Evolutionary conservation across 1,140 invertebrate genomes (phyloP).

Genomic region (Drosophila tsacasi): DNA sequence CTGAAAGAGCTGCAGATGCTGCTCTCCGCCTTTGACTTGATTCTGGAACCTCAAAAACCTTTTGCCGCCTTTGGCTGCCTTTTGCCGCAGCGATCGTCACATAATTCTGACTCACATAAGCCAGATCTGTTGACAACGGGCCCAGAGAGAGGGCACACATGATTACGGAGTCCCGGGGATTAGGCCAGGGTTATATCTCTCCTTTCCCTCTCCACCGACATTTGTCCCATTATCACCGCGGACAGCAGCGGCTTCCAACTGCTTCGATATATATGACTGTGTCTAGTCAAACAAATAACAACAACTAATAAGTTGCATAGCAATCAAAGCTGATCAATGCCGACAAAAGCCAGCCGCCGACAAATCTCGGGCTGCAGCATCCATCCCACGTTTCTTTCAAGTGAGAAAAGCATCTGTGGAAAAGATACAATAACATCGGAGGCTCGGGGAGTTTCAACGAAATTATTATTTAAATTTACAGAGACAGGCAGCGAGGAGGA

Average conservation of each 20-base stretch:
- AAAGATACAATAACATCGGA: slow-evolving; percentile 39
- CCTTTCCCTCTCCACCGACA: slow-evolving; percentile 59
- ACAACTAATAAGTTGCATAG: slow-evolving; percentile 81
- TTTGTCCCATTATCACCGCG: slow-evolving; percentile 81
- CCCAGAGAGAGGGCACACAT: slow-evolving; percentile 62
- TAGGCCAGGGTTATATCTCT: slow-evolving; percentile 65
- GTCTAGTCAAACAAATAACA: slow-evolving; percentile 84
- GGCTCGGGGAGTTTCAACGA: slow-evolving; percentile 9
- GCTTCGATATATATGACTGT: slow-evolving; percentile 74
- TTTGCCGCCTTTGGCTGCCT: slow-evolving; percentile 50
- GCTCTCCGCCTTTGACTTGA: background rate
- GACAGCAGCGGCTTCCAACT: slow-evolving; percentile 81
- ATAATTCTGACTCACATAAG: slow-evolving; percentile 84
- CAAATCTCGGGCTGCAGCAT: slow-evolving; percentile 1
- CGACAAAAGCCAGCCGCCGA: slow-evolving; percentile 65
- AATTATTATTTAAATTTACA: slow-evolving; percentile 81
- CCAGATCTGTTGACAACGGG: slow-evolving; percentile 80
- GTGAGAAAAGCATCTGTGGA: slow-evolving; percentile 59
- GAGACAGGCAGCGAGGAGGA: slow-evolving; percentile 51
- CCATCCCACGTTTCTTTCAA: slow-evolving; percentile 41
- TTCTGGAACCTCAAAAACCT: slow-evolving; percentile 65
- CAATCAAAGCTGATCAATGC: slow-evolving; percentile 74
- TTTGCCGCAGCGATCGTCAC: slow-evolving; percentile 71
- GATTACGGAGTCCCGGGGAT: slow-evolving; percentile 65
- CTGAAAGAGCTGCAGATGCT: slow-evolving; percentile 18